Conservation (phyloP, 2,888 invertebrate genomes). For the Hypselothyrea guttata region DNA sequence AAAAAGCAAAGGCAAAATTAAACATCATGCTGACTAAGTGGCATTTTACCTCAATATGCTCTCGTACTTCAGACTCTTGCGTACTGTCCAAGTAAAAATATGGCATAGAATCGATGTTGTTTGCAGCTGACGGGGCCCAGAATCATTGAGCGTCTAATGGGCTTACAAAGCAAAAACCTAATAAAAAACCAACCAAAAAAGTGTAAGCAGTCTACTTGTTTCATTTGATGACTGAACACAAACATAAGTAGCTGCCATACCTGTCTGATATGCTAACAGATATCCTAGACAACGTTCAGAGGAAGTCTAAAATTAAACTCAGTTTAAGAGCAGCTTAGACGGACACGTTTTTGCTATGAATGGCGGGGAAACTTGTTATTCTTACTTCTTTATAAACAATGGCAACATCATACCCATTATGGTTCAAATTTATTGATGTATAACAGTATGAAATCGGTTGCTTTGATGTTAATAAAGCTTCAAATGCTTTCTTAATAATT, state of each 20-base stretch:
- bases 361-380: too few relatives aligned
- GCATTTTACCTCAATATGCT: conserved; percentile 34
- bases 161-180: conserved; percentile 43
- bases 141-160: conserved; percentile 49
- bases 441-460: conserved; percentile 2
- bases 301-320: too few relatives aligned
- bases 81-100: conserved; percentile 29
- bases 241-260: background rate
- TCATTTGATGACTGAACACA: conserved; percentile 16
- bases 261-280: conserved; percentile 4
- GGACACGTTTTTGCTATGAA: too few relatives aligned
- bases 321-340: background rate
- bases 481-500: conserved; percentile 34
- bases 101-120: conserved; percentile 21
- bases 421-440: too few relatives aligned
- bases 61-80: conserved; percentile 40
- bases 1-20: conserved; percentile 32
- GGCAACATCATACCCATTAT: too few relatives aligned
- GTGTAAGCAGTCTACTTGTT: conserved; percentile 30
- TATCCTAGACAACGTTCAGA: conserved; percentile 8
- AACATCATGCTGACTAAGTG: conserved; percentile 70
- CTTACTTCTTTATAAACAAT: too few relatives aligned
- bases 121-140: conserved; percentile 30
- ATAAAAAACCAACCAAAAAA: conserved; percentile 23
- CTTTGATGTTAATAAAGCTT: conserved; percentile 18